Base-by-base conservation (phyloP, 2,888 invertebrate genomes). In the Abrostola tripartita region DNA sequence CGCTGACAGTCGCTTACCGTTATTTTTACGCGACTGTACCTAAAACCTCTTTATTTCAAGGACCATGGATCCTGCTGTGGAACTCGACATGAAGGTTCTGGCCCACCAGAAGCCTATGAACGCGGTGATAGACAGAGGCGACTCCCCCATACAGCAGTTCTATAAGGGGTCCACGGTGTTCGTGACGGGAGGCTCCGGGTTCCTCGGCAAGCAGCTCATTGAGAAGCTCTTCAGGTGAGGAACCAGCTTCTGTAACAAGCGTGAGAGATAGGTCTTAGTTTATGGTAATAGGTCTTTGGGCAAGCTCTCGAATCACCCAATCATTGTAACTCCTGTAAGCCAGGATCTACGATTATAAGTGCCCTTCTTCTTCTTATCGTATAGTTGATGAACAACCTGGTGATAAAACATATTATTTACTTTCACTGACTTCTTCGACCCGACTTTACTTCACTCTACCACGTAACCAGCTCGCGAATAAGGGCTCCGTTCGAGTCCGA, bases 181-280 rank as follows among this genome's bases (percentile, higher is more conserved):
- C 61, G 95, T 98, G 42, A 98, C 98, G 0, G 98, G 98, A 0
- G 97, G 97, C 9, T 97, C 98, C 0, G 98, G 98, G 5, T 99
- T 98, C 88, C 95, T 99, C 85, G 98, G 98, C 49, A 98, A 98
- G 92, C 98, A 98, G 0, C 91, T 98, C n/a, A 93, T 98, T 0
- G 98, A 99, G 89, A 99, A 98, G 90, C 91, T 99, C 37, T 93
- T 78, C 49, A 79, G 82, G 84, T 82, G 52, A 69, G 36, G 35
- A 1, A 9, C 6, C n/a, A 35, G 24, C 0, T 14, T 11, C 5
- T 35, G 24, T 24, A 40, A 41, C 7, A 36, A 4, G 14, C 35
- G 9, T 9, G n/a, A 36, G 35, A 37, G 40, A 52, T 7, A n/a
- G 9, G 38, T 5, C 6, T 36, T 10, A 10, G 1, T 37, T 41